Base-by-base conservation (phyloP, 2,888 invertebrate genomes). In the Theodoxus fluviatilis region DNA sequence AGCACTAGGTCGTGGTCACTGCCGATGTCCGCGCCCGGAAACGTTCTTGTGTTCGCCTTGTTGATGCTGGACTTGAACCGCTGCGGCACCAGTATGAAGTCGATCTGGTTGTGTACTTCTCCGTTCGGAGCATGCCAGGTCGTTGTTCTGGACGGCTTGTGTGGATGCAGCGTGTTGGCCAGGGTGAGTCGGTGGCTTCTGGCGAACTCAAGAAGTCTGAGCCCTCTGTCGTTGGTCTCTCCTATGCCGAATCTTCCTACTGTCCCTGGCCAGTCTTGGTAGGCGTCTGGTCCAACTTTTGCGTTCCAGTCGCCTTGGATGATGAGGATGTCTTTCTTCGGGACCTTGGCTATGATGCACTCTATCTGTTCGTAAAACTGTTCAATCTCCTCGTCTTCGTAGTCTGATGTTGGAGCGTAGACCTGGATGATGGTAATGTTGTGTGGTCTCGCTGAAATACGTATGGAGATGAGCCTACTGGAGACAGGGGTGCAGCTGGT, bases 1-100 rank as follows among this genome's bases (percentile, higher is more conserved):
- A 70, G 64, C 37, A 70, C 55, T 6, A 70, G 55, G 40, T 70
- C 43, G 22, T 70, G 65, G 37, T 70, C 43, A 25, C 70, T 65
- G 22, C 70, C 65, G 31, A 70, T 40, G 43, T 70, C 65, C 33
- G 70, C 37, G 25, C 65, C 70, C 22, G 70, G 52, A 37, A 55
- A 70, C 3, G 2, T 70, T 40, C 70, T 55, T 55, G 70, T 65
- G 22, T 38, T 59, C 4, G 61, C 49, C 25, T 18, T 69, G 47
- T 69, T 69, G 43, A 63, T 63, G 35, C 63, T 47, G 9, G 65
- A 28, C 28, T 40, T 40, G 33, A 69, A 69, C 6, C 61, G 55
- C n/a, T 70, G 52, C 22, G 33, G 52, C 25, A 49, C 15, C 52
- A 70, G 52, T 25, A 70, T 70, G 55, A 37, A 70, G 37, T 70